Base-by-base conservation (phyloP, 2,888 invertebrate genomes). In the Hirtodrosophila histrioides region DNA sequence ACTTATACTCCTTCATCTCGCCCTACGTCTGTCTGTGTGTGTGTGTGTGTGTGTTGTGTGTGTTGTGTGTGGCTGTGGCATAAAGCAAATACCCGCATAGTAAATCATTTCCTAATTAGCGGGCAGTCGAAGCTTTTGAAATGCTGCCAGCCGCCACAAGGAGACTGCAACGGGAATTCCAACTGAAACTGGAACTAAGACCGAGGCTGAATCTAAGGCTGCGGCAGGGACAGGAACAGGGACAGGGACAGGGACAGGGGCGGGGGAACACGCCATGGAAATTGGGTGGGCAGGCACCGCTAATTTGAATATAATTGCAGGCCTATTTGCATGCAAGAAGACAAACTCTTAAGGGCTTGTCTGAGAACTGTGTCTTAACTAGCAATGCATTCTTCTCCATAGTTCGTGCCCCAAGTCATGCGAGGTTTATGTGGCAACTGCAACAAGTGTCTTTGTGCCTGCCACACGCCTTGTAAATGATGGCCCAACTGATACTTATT, bases 61-160 rank as follows among this genome's bases (percentile, higher is more conserved):
- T 37, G 63, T 17, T 44, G 43, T 50, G 45, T 36, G 39, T 50
- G 10, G 43, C 11, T 60, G 67, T 61, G 65, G 78, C 64, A 66
- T 69, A 64, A 75, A 72, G 64, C 79, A 74, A 78, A 73, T 68
- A 69, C 63, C 68, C 66, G 72, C 67, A 69, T 75, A 78, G 87
- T 84, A 85, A 85, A 85, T 87, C 88, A 85, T 82, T 85, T 79
- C 74, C 88, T 85, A 87, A 87, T 85, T 79, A 87, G 79, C 83
- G 64, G 73, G 54, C 71, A 76, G 60, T 51, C 56, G 48, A 54
- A 68, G 57, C 57, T 40, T 62, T 62, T 50, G 63, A 45, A 51
- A 50, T 44, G 50, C 44, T 49, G 46, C 54, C 64, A 54, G 71
- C 50, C 55, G 41, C 63, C 50, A 51, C 45, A 53, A 62, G 40